A percentile compares a stretch with the other conserved stretches of the same genome.
Evolutionary conservation across 2,797 vertebrate species (phyloP).

Genomic region (Falco berigora): DNA sequence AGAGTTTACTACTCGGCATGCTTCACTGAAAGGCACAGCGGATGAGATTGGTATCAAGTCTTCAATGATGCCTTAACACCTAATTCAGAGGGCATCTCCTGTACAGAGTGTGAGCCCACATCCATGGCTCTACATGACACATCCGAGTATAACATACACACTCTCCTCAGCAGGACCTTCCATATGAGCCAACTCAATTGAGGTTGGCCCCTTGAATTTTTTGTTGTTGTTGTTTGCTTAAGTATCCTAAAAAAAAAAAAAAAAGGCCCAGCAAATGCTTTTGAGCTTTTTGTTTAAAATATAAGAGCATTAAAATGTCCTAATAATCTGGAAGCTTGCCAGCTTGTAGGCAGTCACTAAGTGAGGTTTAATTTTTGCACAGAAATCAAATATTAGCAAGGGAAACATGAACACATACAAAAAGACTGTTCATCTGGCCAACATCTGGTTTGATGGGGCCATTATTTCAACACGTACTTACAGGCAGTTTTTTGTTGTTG

Average conservation of each 20-base stretch:
- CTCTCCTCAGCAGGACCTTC: background rate
- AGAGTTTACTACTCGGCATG: background rate
- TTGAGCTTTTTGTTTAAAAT: background rate
- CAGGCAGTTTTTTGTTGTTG: background rate
- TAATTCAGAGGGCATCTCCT: background rate
- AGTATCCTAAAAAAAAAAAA: background rate
- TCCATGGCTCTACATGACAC: background rate
- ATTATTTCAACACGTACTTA: conserved; percentile 61
- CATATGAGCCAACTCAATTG: background rate
- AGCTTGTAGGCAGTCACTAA: background rate
- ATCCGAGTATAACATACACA: background rate
- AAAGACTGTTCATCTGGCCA: conserved; percentile 52
- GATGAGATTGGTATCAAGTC: background rate
- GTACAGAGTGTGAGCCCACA: background rate
- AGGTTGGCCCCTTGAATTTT: background rate
- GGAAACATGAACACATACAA: background rate
- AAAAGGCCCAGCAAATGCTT: background rate
- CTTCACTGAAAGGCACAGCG: background rate
- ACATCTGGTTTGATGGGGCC: conserved; percentile 46
- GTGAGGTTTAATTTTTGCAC: conserved; percentile 35
- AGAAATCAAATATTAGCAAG: conserved; percentile 50
- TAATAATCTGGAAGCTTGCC: conserved; percentile 3
- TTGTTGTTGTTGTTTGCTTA: background rate
- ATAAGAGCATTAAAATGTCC: background rate
- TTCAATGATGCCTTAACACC: background rate